phyloP scores from a whole-genome alignment of 2,113 vertebrate species.

The Syrrhaptes paradoxus region DNA sequence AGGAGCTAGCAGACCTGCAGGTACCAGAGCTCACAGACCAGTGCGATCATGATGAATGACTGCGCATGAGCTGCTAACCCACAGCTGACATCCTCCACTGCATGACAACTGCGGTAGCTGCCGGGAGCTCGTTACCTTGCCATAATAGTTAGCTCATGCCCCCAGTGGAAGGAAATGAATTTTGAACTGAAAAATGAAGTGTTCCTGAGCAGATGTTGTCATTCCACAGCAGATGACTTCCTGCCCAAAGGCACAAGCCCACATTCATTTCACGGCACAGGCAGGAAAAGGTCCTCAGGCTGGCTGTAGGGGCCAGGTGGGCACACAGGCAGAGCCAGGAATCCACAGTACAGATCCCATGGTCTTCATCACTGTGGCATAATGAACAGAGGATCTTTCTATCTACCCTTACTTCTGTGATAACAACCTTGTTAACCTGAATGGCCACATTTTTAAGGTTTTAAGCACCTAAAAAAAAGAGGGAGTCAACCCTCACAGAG shows the following conservation, averaged over 20 bases:
- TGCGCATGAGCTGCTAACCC: rapidly evolving
- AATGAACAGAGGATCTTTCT: neutral
- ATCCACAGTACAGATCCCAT: neutral
- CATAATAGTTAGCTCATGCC: neutral
- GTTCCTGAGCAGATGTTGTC: neutral
- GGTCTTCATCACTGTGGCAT: neutral
- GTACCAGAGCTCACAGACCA: neutral
- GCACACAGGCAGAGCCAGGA: neutral
- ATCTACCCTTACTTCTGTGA: neutral
- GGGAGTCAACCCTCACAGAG: neutral
- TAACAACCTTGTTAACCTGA: neutral
- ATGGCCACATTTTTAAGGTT: neutral
- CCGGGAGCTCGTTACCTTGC: neutral
- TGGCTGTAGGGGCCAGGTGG: rapidly evolving
- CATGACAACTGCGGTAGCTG: neutral
- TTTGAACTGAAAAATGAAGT: constrained; percentile 5
- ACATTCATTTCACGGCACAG: neutral
- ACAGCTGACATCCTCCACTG: neutral
- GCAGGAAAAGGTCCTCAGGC: neutral
- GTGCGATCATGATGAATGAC: neutral
- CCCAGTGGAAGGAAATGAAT: constrained; percentile 24
- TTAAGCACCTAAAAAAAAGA: neutral
- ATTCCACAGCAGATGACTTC: neutral
- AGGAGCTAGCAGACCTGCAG: neutral
- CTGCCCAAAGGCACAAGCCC: neutral